These are phyloP conservation scores for Agriopis marginaria DNA, from an alignment of 2,888 invertebrate genomes.

Conservation along the genomic window DNA sequence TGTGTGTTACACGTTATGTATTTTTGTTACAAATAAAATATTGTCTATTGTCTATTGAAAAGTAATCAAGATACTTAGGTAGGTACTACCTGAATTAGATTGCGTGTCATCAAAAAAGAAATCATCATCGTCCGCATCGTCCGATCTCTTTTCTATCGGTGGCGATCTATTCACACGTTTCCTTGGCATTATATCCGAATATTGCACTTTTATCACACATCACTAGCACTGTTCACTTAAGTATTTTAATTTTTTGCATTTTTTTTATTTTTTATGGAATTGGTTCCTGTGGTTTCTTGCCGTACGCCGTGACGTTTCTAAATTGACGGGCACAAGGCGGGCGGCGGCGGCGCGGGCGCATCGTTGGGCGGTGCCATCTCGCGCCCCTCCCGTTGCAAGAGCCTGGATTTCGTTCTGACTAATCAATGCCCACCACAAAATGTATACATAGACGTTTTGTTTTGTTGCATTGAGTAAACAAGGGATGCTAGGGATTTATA, in stretches of 20 bases:
- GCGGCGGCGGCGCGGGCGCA: slow-evolving; percentile 72
- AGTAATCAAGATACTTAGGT: not conserved
- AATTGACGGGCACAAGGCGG: slow-evolving; percentile 74
- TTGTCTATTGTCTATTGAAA: too few relatives aligned
- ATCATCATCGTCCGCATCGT: slow-evolving; percentile 78
- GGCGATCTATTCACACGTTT: slow-evolving; percentile 73
- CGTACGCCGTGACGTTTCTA: slow-evolving; percentile 63
- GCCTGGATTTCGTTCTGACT: slow-evolving; percentile 63
- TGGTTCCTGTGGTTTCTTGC: slow-evolving; percentile 54
- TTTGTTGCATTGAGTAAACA: slow-evolving; percentile 48
- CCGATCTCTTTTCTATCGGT: slow-evolving; percentile 67
- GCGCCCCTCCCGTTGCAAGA: slow-evolving; percentile 72
- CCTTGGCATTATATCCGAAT: slow-evolving; percentile 70
- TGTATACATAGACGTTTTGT: slow-evolving; percentile 34
- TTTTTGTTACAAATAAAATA: too few relatives aligned
- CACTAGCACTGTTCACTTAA: slow-evolving; percentile 45
- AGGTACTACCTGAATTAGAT: slow-evolving; percentile 77
- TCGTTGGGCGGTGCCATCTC: slow-evolving; percentile 72
- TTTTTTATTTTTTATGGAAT: slow-evolving; percentile 35
- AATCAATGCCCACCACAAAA: slow-evolving; percentile 54
- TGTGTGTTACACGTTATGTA: too few relatives aligned
- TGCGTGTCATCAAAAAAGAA: slow-evolving; percentile 80
- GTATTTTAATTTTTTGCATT: slow-evolving; percentile 24
- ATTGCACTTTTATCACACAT: slow-evolving; percentile 53
- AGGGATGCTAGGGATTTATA: slow-evolving; percentile 1